phyloP scores from a whole-genome alignment of 2,888 invertebrate genomes.

The Heliconius hortense region DNA sequence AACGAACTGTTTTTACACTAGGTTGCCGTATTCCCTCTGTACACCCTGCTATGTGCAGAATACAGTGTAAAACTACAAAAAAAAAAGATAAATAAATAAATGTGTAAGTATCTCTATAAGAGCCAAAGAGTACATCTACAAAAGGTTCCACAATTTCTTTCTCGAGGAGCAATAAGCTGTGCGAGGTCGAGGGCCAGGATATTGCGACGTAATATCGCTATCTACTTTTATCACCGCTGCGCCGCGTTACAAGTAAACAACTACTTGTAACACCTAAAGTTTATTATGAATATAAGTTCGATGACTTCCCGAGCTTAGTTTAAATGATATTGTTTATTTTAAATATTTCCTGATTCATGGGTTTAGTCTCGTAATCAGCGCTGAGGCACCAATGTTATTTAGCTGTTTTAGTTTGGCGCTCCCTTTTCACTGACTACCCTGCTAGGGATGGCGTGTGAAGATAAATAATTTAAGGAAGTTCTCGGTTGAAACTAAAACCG shows the following conservation, averaged over 20 bases:
- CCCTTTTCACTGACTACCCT: too few relatives aligned
- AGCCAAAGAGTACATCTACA: too few relatives aligned
- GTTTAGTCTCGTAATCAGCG: neutral
- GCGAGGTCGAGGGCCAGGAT: conserved; percentile 26
- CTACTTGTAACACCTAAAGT: conserved; percentile 3
- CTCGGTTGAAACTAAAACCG: too few relatives aligned
- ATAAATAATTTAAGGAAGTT: too few relatives aligned
- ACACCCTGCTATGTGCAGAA: too few relatives aligned
- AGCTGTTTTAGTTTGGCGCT: too few relatives aligned
- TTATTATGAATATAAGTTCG: conserved; percentile 15
- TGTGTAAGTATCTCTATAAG: neutral
- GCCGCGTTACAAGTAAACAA: conserved; percentile 5
- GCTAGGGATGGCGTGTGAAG: too few relatives aligned
- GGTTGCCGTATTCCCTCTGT: too few relatives aligned
- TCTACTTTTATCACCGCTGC: conserved; percentile 18
- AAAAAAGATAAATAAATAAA: neutral
- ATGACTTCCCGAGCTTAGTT: neutral
- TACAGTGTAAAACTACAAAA: neutral
- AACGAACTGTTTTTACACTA: too few relatives aligned
- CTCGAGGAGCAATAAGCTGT: conserved; percentile 6
- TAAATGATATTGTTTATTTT: neutral
- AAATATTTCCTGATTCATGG: neutral
- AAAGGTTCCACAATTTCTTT: conserved; percentile 6
- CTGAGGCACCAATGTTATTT: too few relatives aligned
- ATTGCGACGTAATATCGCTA: conserved; percentile 31